Evolutionary conservation across 2,113 vertebrate species (phyloP).

Genomic region (Eleginops maclovinus): DNA sequence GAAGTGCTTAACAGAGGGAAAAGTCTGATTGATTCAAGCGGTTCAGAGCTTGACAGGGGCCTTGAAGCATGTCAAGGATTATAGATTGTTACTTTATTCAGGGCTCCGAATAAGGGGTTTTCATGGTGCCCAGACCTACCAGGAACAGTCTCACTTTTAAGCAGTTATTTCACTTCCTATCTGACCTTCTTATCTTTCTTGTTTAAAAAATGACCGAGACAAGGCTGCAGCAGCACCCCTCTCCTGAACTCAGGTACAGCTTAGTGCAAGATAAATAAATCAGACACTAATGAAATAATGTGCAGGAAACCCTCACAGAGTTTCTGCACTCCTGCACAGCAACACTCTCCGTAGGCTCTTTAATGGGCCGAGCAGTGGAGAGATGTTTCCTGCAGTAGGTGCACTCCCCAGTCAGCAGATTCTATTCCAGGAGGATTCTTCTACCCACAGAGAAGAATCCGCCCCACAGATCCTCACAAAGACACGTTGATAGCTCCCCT

Average conservation of each 20-base stretch:
- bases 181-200: neutral
- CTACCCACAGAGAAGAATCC: slow-evolving; percentile 25
- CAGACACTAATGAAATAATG: slow-evolving; percentile 53
- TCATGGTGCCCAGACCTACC: neutral
- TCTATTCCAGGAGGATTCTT: slow-evolving; percentile 72
- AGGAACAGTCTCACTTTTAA: slow-evolving; percentile 2
- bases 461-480: slow-evolving; percentile 37
- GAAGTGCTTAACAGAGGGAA: slow-evolving; percentile 21
- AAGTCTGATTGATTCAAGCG: slow-evolving; percentile 42
- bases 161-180: neutral
- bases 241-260: slow-evolving; percentile 33
- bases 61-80: slow-evolving; percentile 8
- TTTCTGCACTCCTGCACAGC: slow-evolving; percentile 38
- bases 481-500: slow-evolving; percentile 63
- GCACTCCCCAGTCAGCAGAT: slow-evolving; percentile 73
- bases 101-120: neutral
- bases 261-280: slow-evolving; percentile 56
- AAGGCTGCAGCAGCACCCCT: neutral
- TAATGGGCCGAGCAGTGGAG: slow-evolving; percentile 62
- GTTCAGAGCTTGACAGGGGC: neutral
- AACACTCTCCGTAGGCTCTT: slow-evolving; percentile 57
- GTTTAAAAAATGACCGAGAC: slow-evolving; percentile 15
- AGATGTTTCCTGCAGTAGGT: slow-evolving; percentile 57
- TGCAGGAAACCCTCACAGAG: slow-evolving; percentile 36
- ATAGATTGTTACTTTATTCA: slow-evolving; percentile 4